Evolutionary conservation across 2,113 vertebrate species (phyloP).

Genomic region (Porphyrio hochstetteri): DNA sequence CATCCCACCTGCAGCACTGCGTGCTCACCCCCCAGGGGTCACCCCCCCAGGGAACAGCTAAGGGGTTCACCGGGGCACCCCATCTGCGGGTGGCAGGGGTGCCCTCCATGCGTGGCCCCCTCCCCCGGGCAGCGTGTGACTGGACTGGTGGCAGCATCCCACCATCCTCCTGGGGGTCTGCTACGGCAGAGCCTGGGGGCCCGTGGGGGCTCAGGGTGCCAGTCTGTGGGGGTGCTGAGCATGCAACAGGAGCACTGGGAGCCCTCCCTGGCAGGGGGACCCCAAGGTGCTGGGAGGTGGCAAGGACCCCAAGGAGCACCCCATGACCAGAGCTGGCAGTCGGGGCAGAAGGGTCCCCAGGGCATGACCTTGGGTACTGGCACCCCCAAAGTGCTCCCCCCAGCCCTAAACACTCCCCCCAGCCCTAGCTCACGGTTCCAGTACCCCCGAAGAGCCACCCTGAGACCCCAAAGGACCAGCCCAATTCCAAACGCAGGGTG

Average conservation of each 20-base stretch:
- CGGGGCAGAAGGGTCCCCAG: background rate
- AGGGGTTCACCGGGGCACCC: background rate
- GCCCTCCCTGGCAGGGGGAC: background rate
- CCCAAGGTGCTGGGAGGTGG: background rate
- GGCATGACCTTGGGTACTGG: background rate
- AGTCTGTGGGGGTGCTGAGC: background rate
- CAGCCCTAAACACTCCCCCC: background rate
- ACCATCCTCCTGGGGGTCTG: too few species aligned
- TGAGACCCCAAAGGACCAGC: too few species aligned
- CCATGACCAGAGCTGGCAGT: background rate
- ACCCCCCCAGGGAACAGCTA: fast-evolving
- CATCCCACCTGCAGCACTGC: background rate
- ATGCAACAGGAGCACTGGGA: fast-evolving
- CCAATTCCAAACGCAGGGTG: too few species aligned
- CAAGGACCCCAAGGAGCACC: background rate
- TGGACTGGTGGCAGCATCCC: too few species aligned
- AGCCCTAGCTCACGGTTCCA: background rate
- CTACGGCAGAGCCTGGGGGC: background rate
- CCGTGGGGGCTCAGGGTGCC: fast-evolving
- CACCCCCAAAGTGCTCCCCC: background rate
- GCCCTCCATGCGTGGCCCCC: background rate
- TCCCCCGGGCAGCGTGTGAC: background rate
- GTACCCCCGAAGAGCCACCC: too few species aligned
- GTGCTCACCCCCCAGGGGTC: fast-evolving
- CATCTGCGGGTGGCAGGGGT: too few species aligned